Percentiles rank a stretch among this genome's conserved stretches.
These are phyloP conservation scores for Sphenodon punctatus DNA, from an alignment of 2,797 vertebrate genomes.

Conservation along the genomic window DNA sequence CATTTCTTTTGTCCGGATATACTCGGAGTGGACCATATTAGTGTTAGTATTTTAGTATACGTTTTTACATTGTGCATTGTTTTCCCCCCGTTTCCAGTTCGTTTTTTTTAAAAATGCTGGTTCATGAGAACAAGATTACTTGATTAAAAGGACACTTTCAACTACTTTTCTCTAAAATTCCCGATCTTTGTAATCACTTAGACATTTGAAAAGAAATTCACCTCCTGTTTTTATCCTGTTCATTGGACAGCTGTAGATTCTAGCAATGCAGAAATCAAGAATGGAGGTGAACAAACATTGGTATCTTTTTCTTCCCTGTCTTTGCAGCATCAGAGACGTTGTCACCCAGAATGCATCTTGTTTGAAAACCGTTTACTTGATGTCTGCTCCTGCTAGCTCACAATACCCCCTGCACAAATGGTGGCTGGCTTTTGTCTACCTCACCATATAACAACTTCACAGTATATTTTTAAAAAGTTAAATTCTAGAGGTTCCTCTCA, in stretches of 20 bases:
- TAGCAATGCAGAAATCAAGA: neutral
- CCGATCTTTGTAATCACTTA: neutral
- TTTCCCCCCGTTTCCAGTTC: neutral
- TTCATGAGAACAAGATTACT: fast-evolving
- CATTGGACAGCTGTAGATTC: neutral
- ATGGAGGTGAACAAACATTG: neutral
- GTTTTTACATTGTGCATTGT: neutral
- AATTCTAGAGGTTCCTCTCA: neutral
- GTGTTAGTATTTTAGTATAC: neutral
- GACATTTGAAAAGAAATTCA: neutral
- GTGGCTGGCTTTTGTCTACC: neutral
- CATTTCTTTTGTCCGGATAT: neutral
- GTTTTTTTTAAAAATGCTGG: neutral
- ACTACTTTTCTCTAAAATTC: neutral
- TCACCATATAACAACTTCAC: no score
- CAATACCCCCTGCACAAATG: neutral
- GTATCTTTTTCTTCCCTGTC: neutral
- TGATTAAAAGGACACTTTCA: neutral
- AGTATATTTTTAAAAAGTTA: no score
- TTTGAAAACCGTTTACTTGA: neutral
- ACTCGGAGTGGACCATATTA: neutral
- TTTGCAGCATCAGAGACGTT: neutral
- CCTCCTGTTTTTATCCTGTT: neutral
- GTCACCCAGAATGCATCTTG: neutral
- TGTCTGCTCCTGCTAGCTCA: neutral